These are phyloP conservation scores for Fratercula arctica DNA, from an alignment of 2,797 vertebrate species.

Conservation along the genomic window DNA sequence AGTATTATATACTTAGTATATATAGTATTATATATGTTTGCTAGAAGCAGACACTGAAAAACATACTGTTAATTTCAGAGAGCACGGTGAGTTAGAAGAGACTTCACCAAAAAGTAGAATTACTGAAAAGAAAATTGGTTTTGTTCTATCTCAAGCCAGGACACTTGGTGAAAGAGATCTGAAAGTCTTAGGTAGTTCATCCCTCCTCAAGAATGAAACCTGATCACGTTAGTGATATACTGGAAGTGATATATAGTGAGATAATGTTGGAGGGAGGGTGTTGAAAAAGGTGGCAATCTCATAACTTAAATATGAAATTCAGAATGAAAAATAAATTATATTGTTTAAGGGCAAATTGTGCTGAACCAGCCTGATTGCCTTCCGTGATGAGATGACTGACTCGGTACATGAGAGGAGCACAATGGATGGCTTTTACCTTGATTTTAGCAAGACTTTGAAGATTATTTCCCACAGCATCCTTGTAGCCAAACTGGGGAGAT, in stretches of 20 bases:
- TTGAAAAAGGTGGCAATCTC: not conserved
- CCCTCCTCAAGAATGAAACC: not conserved
- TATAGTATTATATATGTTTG: not conserved
- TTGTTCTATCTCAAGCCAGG: not conserved
- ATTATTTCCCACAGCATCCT: not conserved
- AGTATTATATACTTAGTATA: not conserved
- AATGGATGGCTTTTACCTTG: not conserved
- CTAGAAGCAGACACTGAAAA: not conserved
- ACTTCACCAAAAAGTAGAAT: not conserved
- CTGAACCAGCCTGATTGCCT: not conserved
- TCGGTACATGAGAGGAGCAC: not conserved
- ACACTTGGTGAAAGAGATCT: not conserved
- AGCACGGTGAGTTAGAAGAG: not conserved
- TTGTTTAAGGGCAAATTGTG: not conserved
- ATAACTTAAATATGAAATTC: not conserved
- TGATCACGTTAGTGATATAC: not conserved
- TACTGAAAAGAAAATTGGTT: not conserved
- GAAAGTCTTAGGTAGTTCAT: not conserved
- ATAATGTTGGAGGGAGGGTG: not conserved
- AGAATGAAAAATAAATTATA: not conserved
- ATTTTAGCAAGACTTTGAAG: not conserved
- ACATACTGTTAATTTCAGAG: not conserved
- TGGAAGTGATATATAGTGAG: not conserved
- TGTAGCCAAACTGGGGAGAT: not conserved
- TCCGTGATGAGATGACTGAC: not conserved